Conservation (phyloP, 2,888 invertebrate genomes). For the Xylocampa areola region DNA sequence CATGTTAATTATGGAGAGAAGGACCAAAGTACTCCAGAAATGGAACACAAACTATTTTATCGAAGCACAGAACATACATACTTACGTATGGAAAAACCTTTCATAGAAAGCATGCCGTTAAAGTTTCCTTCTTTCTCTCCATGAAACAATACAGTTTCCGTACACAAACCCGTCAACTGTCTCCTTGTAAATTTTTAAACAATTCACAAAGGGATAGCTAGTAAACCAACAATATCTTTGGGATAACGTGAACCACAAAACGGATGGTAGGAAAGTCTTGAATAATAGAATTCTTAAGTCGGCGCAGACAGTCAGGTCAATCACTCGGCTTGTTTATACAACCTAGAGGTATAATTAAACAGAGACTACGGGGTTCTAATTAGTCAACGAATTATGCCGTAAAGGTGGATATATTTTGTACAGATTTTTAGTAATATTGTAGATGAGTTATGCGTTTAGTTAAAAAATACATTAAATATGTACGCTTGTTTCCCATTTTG, state of each 20-base stretch:
- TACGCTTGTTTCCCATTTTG: no score
- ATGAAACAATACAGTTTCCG: conserved; percentile 33
- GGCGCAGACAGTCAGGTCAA: conserved; percentile 37
- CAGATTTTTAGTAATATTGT: no score
- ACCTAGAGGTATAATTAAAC: conserved; percentile 52
- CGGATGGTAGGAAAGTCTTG: conserved; percentile 42
- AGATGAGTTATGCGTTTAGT: no score
- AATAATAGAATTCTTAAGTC: conserved; percentile 52
- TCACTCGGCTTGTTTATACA: conserved; percentile 49
- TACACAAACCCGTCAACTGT: conserved; percentile 23
- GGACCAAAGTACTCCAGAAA: not conserved
- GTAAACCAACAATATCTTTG: conserved; percentile 34
- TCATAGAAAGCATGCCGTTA: conserved; percentile 12
- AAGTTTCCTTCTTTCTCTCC: conserved; percentile 14
- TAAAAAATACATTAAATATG: no score
- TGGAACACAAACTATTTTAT: not conserved
- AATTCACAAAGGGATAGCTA: conserved; percentile 46
- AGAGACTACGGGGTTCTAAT: conserved; percentile 33
- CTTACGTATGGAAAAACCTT: not conserved
- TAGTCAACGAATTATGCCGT: conserved; percentile 31
- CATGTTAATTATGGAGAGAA: no score
- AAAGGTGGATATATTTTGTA: conserved; percentile 7
- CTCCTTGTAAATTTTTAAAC: conserved; percentile 48
- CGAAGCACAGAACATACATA: not conserved
- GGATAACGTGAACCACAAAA: conserved; percentile 37